These are phyloP conservation scores for Ctena decussata DNA, from an alignment of 2,888 invertebrate species.

Conservation along the genomic window DNA sequence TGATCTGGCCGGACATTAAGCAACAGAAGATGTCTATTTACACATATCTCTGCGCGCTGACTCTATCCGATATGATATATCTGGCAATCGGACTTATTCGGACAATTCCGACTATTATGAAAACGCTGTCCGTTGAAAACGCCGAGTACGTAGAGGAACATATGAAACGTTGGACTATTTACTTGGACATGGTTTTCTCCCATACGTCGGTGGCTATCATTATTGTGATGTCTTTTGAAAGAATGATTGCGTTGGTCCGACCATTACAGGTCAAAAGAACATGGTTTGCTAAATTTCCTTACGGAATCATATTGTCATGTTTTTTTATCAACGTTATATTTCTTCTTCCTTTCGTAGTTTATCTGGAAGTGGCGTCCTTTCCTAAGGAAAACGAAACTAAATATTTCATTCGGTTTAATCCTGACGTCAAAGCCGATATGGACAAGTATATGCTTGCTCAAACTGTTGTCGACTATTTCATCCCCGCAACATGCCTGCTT, in stretches of 20 bases:
- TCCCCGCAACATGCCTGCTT: conserved; percentile 22
- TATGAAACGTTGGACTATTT: conserved; percentile 52
- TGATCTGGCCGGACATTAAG: conserved; percentile 38
- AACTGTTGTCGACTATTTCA: conserved; percentile 49
- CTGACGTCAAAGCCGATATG: conserved; percentile 15
- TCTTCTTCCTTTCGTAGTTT: conserved; percentile 39
- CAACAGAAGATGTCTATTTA: conserved; percentile 48
- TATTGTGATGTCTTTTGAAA: conserved; percentile 54
- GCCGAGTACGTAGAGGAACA: conserved; percentile 47
- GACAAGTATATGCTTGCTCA: conserved; percentile 44
- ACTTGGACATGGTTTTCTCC: conserved; percentile 48
- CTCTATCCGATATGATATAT: conserved; percentile 43
- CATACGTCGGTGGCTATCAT: conserved; percentile 36
- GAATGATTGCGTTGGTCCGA: conserved; percentile 31
- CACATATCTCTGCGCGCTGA: conserved; percentile 44
- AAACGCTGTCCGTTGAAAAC: conserved; percentile 17
- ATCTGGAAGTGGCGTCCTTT: conserved; percentile 44
- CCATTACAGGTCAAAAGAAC: conserved; percentile 44
- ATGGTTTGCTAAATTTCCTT: conserved; percentile 41
- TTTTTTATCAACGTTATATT: conserved; percentile 38
- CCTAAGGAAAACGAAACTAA: conserved; percentile 16
- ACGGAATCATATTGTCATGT: conserved; percentile 18
- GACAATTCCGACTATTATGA: conserved; percentile 35
- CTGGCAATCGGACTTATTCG: conserved; percentile 39
- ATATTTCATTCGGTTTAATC: conserved; percentile 44